Evolutionary conservation across 2,113 vertebrate genomes (phyloP), one percentile per base, ranked within the genome.

Genomic region (Condylura cristata): DNA sequence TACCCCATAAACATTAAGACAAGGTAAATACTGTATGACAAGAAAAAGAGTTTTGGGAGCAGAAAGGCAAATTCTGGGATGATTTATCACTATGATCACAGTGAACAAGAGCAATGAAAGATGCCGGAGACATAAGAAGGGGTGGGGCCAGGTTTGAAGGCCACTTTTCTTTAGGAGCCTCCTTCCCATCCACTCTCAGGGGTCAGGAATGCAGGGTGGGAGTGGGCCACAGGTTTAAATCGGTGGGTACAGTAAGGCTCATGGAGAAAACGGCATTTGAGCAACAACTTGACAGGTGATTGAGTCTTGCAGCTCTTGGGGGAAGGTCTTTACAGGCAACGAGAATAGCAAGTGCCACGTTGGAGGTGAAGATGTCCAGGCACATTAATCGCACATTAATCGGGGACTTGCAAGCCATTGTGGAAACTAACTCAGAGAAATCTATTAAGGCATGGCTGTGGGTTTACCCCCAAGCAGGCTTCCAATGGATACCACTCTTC

Each of bases 11-110:
- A 80, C 20, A n/a, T 18, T 22, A 37, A 75, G 79, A 80, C 65
- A 61, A 93, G 70, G 80, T 37, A 70, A 90, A 90, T 2, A 44
- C 9, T 60, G 11, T 30, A 63, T 32, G 37, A 39, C 12, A 39
- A 87, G 86, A 78, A 93, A 78, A 60, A 71, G 86, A 65, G 17
- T 75, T 81, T 63, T 6, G 6, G 74, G 41, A 89, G 37, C n/a
- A n/a, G 46, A 53, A 28, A 53, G 22, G 60, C 16, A 56, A 41
- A 46, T 71, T 74, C 75, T 92, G 58, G 32, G 39, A 76, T 86
- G 34, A 24, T 5, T n/a, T 94, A 86, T 56, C 91, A 84, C 93
- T 86, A 24, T 39, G 79, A 48, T 32, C 34, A 80, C 13, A 39
- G 63, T 22, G 80, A 72, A 41, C 66, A 32, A 84, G 83, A 83